Evolutionary conservation across 2,113 vertebrate genomes (phyloP), one percentile per base, ranked within the genome.

Genomic region (Lepidothrix coronata): DNA sequence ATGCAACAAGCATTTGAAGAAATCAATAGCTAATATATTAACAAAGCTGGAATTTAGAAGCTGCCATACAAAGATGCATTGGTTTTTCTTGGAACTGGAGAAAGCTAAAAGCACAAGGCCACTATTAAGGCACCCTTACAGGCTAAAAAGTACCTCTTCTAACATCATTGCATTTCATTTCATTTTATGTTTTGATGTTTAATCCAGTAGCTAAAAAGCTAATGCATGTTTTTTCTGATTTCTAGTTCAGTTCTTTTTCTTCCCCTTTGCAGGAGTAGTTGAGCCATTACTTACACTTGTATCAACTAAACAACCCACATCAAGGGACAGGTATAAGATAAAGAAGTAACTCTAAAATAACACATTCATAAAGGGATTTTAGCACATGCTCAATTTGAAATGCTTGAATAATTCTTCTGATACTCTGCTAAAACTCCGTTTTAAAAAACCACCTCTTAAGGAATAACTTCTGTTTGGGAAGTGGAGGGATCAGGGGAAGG

Each of bases 341-440:
- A 46, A 92, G 62, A 94, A 39, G 19, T 58, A 85, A 70, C 83
- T 94, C 43, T 82, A 57, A 94, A 94, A 88, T 33, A 35, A 51
- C 59, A 55, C 35, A 63, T 90, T 85, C 27, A 74, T 13, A 52
- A 79, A 85, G 58, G 46, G 58, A 77, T 89, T 96, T 93, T 96
- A 90, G 46, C 82, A 86, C 78, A 70, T 80, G 30, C 46, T 88
- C 35, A 63, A 11, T 87, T 89, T 66, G 70, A 89, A 91, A 41
- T 73, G 33, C 61, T 81, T 87, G 54, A 88, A 73, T 93, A 89
- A 93, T 93, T 74, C 66, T 88, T 92, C 84, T 91, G 74, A 76
- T 77, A 85, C 23, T 39, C 82, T 91, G 46, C 31, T 93, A 88
- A 94, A 95, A 55, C 66, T 82, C 86, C 63, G 44, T 31, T 91